Conservation (phyloP, 2,797 vertebrate species). For the Sylvia borin region DNA sequence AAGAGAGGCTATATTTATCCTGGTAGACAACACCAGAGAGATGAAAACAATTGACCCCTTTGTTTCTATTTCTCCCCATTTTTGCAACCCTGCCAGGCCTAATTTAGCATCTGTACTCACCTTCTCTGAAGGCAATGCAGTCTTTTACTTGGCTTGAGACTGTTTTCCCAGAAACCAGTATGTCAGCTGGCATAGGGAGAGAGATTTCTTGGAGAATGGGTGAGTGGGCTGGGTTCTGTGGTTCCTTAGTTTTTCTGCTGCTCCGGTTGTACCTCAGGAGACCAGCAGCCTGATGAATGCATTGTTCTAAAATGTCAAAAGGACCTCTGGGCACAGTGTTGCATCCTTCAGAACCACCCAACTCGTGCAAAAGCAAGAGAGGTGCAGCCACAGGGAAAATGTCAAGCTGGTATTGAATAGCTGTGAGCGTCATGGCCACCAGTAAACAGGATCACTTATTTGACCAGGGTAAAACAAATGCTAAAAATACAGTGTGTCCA, state of each 20-base stretch:
- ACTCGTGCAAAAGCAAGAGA: background rate
- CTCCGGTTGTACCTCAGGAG: constrained; percentile 24
- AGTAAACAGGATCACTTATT: constrained; percentile 11
- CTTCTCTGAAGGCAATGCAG: constrained; percentile 32
- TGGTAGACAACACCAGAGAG: constrained; percentile 7
- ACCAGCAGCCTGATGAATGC: background rate
- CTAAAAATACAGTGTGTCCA: background rate
- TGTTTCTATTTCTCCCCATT: constrained; percentile 59
- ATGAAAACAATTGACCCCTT: constrained; percentile 59
- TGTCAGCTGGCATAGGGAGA: background rate
- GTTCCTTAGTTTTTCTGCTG: background rate
- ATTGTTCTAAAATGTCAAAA: constrained; percentile 64
- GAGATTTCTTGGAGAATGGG: constrained; percentile 27
- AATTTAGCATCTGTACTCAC: constrained; percentile 47
- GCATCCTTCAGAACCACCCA: constrained; percentile 41
- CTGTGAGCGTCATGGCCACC: background rate
- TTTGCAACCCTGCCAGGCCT: constrained; percentile 51
- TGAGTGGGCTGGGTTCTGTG: background rate
- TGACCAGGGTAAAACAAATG: background rate
- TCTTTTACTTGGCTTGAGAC: constrained; percentile 20
- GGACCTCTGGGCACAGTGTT: constrained; percentile 28
- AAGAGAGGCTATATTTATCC: constrained; percentile 43
- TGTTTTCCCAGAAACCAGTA: constrained; percentile 13
- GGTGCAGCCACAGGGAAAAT: constrained; percentile 44
- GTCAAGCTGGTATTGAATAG: constrained; percentile 27